phyloP scores from a whole-genome alignment of 2,113 vertebrate species.

The Cervus canadensis region DNA sequence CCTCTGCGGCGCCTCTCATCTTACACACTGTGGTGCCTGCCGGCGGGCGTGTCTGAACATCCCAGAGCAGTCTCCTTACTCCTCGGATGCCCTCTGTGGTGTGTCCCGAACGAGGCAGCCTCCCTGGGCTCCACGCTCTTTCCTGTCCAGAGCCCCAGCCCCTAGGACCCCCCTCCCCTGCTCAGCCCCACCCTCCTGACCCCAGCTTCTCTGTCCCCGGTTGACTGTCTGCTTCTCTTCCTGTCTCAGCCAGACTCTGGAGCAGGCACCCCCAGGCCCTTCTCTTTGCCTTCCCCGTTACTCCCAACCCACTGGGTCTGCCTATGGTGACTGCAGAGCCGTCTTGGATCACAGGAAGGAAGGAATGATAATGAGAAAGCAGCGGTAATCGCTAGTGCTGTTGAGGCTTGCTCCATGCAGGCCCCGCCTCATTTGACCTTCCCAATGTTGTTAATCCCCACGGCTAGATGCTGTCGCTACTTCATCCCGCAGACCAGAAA shows the following conservation, averaged over 20 bases:
- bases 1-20: too few relatives aligned
- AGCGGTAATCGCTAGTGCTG: accelerated
- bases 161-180: background rate
- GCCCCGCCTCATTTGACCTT: background rate
- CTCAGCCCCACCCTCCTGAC: background rate
- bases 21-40: accelerated
- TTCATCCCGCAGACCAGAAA: background rate
- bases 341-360: background rate
- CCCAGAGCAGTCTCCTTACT: background rate
- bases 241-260: background rate
- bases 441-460: background rate
- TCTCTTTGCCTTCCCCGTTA: too few relatives aligned
- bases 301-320: background rate
- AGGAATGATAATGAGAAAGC: too few relatives aligned
- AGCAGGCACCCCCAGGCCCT: background rate
- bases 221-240: background rate
- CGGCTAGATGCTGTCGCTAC: accelerated
- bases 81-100: background rate
- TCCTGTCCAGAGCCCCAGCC: background rate
- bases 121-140: accelerated
- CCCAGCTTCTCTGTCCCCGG: background rate
- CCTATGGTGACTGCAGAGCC: accelerated
- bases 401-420: accelerated
- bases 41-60: accelerated
- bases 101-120: background rate